Percentiles rank a stretch among this genome's conserved stretches.
These are phyloP conservation scores for Bombyx huttoni DNA, from an alignment of 2,888 invertebrate species.

Conservation along the genomic window DNA sequence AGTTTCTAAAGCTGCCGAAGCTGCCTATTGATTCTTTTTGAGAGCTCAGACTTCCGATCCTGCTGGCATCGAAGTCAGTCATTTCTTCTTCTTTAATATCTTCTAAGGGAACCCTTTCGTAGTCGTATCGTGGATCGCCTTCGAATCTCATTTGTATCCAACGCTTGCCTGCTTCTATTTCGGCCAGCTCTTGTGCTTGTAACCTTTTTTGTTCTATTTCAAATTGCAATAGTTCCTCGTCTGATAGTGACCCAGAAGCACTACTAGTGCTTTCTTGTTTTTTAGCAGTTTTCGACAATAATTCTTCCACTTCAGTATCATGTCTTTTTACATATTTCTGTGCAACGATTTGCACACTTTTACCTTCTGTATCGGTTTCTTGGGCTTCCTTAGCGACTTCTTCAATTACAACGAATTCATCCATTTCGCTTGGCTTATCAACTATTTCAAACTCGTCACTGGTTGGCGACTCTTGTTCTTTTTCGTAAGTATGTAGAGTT, in stretches of 20 bases:
- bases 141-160: constrained; percentile 94
- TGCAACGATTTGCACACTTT: constrained; percentile 79
- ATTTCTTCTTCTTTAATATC: constrained; percentile 95
- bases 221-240: constrained; percentile 75
- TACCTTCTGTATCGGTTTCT: constrained; percentile 86
- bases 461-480: constrained; percentile 80
- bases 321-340: constrained; percentile 72
- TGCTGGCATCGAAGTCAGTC: constrained; percentile 86
- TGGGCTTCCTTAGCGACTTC: constrained; percentile 90
- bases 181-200: constrained; percentile 63
- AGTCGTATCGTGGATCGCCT: constrained; percentile 82
- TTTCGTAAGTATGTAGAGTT: constrained; percentile 61
- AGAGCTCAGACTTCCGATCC: constrained; percentile 83
- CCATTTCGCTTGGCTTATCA: constrained; percentile 88
- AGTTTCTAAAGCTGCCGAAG: constrained; percentile 87
- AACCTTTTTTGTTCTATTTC: constrained; percentile 77
- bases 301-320: constrained; percentile 80
- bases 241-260: constrained; percentile 70
- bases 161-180: constrained; percentile 82
- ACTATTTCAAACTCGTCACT: constrained; percentile 91
- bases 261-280: constrained; percentile 73
- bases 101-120: constrained; percentile 87
- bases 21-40: constrained; percentile 85
- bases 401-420: constrained; percentile 90
- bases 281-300: constrained; percentile 78